Percentiles rank a stretch among this genome's conserved stretches.
These are phyloP conservation scores for Bombus waltoni DNA, from an alignment of 1,140 invertebrate species.

Conservation along the genomic window DNA sequence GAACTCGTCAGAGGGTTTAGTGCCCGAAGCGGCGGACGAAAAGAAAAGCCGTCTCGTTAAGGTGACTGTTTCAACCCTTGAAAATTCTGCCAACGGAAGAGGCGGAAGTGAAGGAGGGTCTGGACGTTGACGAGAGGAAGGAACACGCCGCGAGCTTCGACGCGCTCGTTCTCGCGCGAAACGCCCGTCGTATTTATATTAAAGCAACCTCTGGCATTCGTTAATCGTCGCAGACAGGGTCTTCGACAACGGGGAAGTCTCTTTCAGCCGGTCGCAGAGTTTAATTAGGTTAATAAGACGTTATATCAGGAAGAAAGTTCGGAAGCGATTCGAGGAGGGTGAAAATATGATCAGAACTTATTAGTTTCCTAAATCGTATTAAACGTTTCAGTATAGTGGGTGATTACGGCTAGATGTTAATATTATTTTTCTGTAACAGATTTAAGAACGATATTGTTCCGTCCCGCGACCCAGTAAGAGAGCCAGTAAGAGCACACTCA, in stretches of 20 bases:
- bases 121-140: conserved; percentile 6
- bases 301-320: not conserved
- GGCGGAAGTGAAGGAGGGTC: not conserved
- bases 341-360: too few relatives aligned
- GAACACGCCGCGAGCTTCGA: conserved; percentile 12
- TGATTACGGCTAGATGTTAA: too few relatives aligned
- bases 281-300: not conserved
- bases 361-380: too few relatives aligned
- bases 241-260: not conserved
- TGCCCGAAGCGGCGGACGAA: conserved; percentile 30
- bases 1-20: conserved; percentile 39
- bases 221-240: not conserved
- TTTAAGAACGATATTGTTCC: too few relatives aligned
- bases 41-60: conserved; percentile 69
- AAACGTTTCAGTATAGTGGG: too few relatives aligned
- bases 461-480: too few relatives aligned
- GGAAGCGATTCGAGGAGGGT: not conserved
- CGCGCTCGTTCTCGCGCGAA: not conserved
- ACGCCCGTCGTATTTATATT: not conserved
- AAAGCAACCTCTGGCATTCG: not conserved
- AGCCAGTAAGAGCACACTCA: too few relatives aligned
- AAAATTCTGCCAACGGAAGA: conserved; percentile 30
- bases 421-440: too few relatives aligned
- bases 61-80: conserved; percentile 68
- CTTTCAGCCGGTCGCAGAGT: too few relatives aligned